These are phyloP conservation scores for Spilarctia lutea DNA, from an alignment of 2,888 invertebrate genomes.

Conservation along the genomic window DNA sequence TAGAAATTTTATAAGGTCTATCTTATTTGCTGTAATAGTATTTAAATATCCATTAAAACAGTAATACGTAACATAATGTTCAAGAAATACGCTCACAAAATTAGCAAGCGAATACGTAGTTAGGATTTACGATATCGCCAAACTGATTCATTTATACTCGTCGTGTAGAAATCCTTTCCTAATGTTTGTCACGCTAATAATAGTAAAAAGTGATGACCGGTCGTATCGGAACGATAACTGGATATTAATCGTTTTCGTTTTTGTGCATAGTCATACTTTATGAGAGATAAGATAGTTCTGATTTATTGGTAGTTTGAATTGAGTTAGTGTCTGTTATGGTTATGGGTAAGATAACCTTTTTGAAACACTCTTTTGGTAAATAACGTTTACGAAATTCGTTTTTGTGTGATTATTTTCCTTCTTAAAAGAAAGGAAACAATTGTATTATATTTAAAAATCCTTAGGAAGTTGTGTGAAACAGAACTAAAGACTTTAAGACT, in stretches of 20 bases:
- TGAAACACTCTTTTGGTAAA: background rate
- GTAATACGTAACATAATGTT: background rate
- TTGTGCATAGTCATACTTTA: slow-evolving; percentile 47
- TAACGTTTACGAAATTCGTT: background rate
- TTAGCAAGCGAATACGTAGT: slow-evolving; percentile 1
- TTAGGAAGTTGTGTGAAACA: too few species aligned
- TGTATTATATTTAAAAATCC: too few species aligned
- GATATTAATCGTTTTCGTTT: slow-evolving; percentile 51
- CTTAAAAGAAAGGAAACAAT: too few species aligned
- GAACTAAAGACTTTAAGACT: too few species aligned
- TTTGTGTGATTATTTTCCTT: background rate
- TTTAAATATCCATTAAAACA: background rate
- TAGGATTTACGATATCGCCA: slow-evolving; percentile 11
- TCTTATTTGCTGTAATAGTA: background rate
- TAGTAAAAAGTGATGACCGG: slow-evolving; percentile 49
- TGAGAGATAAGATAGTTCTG: slow-evolving; percentile 37
- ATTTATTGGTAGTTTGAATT: slow-evolving; percentile 32
- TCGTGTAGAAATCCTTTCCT: slow-evolving; percentile 18
- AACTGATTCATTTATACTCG: slow-evolving; percentile 17
- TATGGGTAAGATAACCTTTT: slow-evolving; percentile 1
- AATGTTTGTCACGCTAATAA: slow-evolving; percentile 25
- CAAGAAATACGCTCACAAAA: background rate
- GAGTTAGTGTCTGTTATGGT: slow-evolving; percentile 6
- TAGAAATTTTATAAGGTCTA: background rate
- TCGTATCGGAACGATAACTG: slow-evolving; percentile 38